Percentiles rank a stretch among this genome's conserved stretches.
Evolutionary conservation across 2,797 vertebrate species (phyloP).

Genomic region (Sebastolobus altivelis): DNA sequence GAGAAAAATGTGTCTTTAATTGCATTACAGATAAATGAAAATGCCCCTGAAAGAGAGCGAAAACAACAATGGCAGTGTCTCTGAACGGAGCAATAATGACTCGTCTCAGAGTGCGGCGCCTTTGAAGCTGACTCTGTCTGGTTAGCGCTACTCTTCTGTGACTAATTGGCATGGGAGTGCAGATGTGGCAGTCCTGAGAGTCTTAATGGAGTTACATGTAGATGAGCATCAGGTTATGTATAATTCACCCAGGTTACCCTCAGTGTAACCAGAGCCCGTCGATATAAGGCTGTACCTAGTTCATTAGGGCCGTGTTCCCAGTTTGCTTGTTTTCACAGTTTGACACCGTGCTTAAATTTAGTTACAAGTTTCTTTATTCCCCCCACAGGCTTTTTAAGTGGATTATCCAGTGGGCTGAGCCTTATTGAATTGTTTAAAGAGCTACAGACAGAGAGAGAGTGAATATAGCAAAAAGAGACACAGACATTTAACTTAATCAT

Average conservation of each 20-base stretch:
- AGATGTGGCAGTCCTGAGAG: constrained; percentile 57
- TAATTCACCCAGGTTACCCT: constrained; percentile 82
- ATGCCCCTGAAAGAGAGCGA: constrained; percentile 13
- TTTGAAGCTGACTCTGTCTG: constrained; percentile 66
- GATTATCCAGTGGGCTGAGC: constrained; percentile 67
- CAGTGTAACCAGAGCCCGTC: constrained; percentile 76
- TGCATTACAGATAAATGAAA: constrained; percentile 34
- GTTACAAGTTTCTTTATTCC: constrained; percentile 76
- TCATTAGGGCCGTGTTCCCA: constrained; percentile 71
- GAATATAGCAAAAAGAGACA: constrained; percentile 44
- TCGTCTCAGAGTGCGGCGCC: constrained; percentile 36
- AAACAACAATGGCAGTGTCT: constrained; percentile 24
- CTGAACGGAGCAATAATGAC: constrained; percentile 35
- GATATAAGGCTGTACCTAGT: constrained; percentile 68
- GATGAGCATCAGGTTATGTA: constrained; percentile 80
- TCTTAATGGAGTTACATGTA: constrained; percentile 69
- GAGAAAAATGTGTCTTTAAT: constrained; percentile 14
- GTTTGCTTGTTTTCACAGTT: constrained; percentile 76
- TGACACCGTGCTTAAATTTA: constrained; percentile 75
- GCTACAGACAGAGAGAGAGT: constrained; percentile 26
- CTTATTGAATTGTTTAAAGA: constrained; percentile 72
- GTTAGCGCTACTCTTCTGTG: constrained; percentile 58
- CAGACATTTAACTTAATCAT: constrained; percentile 62
- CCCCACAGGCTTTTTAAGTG: constrained; percentile 72
- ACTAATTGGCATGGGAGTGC: constrained; percentile 65